Evolutionary conservation across 2,797 vertebrate species (phyloP).

Genomic region (Urosaurus nigricauda): DNA sequence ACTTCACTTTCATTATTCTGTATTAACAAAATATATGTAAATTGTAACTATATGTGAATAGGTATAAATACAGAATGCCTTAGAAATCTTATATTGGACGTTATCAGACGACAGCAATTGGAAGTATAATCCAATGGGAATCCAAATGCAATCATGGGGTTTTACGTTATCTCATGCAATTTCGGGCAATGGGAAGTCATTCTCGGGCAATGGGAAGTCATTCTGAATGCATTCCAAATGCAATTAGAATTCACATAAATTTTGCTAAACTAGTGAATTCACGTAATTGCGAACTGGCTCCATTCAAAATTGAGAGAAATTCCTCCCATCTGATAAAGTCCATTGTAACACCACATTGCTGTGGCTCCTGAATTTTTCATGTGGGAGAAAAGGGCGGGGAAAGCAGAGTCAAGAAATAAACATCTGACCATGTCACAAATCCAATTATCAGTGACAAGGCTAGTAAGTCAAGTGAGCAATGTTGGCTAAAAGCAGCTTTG

Average conservation of each 20-base stretch:
- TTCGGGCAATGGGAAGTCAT: too few relatives aligned
- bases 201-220: too few relatives aligned
- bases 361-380: conserved; percentile 28
- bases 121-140: too few relatives aligned
- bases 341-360: neutral
- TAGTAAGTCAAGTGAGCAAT: conserved; percentile 62
- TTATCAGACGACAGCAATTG: too few relatives aligned
- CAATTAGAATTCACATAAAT: too few relatives aligned
- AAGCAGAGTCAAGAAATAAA: conserved; percentile 68
- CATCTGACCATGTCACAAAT: conserved; percentile 65
- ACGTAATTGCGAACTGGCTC: too few relatives aligned
- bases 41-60: neutral
- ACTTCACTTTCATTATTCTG: neutral
- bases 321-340: too few relatives aligned
- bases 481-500: conserved; percentile 67
- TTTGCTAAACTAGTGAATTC: too few relatives aligned
- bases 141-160: too few relatives aligned
- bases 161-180: too few relatives aligned
- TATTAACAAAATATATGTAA: neutral
- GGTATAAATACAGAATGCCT: neutral
- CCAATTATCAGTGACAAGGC: conserved; percentile 68
- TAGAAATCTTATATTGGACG: neutral
- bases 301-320: too few relatives aligned
- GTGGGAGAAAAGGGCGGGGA: conserved; percentile 35
- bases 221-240: too few relatives aligned